Evolutionary conservation across 1,140 invertebrate genomes (phyloP), one percentile per base, ranked within the genome.

Genomic region (Hetaerina americana): DNA sequence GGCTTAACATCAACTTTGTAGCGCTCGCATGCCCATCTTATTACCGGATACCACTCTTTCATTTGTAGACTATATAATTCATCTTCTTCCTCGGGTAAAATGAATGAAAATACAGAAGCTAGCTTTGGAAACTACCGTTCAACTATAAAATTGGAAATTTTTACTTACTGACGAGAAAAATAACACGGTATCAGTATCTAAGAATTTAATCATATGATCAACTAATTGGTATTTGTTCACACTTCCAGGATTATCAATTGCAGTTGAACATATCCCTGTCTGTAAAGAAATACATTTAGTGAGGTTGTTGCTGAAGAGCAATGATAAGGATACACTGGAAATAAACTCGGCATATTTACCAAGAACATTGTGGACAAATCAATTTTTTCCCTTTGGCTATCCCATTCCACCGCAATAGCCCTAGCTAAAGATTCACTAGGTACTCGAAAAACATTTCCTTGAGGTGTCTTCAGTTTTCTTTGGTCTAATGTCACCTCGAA

Each of bases 391-490:
- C 88, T 87, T 79, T 98, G 95, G n/a, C 88, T 82, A 76, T 93
- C 88, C 92, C 96, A 98, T 86, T 98, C 96, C 68, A 90, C 86
- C 3, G 94, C 93, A 49, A 98, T 87, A 18, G 93, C 94, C 71
- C 96, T 83, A 18, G 96, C 96, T 31, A 99, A 81, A n/a, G 89
- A 86, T 82, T 97, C 92, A 81, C 87, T 95, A 27, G 88, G 85
- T 0, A 97, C 88, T 76, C 86, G 83, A 76, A 97, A 90, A 15
- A 90, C 77, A 71, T 87, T 85, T 5, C 93, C 94, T 77, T 87
- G 86, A 0, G 94, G 95, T 28, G 95, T 97, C 82, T 95, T 95
- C 8, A 97, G 80, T 80, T 93, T 93, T 27, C 88, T 85, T 78
- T 93, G 90, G 79, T 95, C 93, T 66, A 95, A 79, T 27, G 87